phyloP scores from a whole-genome alignment of 1,140 invertebrate species.

The Drosophila persimilis region DNA sequence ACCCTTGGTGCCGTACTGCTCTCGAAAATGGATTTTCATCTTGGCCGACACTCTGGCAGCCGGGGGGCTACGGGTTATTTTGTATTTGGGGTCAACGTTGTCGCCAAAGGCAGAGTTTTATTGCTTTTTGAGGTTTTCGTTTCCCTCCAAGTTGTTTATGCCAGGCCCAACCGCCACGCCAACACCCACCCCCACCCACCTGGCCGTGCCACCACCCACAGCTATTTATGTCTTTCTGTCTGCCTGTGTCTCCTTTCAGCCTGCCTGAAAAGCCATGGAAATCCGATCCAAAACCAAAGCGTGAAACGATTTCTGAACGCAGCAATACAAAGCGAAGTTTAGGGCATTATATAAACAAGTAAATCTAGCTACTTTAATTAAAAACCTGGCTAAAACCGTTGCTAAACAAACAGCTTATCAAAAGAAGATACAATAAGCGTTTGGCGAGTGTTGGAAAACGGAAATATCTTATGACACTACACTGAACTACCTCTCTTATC shows the following conservation, averaged over 20 bases:
- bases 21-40: slow-evolving; percentile 83
- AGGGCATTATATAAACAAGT: slow-evolving; percentile 30
- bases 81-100: background rate
- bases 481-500: background rate
- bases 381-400: slow-evolving; percentile 28
- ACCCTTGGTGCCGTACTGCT: slow-evolving; percentile 81
- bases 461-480: no score
- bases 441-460: background rate
- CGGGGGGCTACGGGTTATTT: background rate
- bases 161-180: slow-evolving; percentile 5
- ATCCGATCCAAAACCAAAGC: slow-evolving; percentile 16
- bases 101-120: slow-evolving; percentile 27
- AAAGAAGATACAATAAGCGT: slow-evolving; percentile 4
- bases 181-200: slow-evolving; percentile 36
- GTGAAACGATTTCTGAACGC: slow-evolving; percentile 12
- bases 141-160: slow-evolving; percentile 24
- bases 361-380: slow-evolving; percentile 20
- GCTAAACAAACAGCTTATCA: slow-evolving; percentile 21
- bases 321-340: slow-evolving; percentile 16
- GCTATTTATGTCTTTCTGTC: slow-evolving; percentile 38
- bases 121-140: slow-evolving; percentile 12
- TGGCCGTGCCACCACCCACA: slow-evolving; percentile 36
- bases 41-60: slow-evolving; percentile 6
- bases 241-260: slow-evolving; percentile 1
- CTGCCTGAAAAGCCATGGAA: slow-evolving; percentile 33